Percentiles rank a stretch among this genome's conserved stretches.
Conservation (phyloP, 1,140 invertebrate species). For the Hyles euphorbiae region DNA sequence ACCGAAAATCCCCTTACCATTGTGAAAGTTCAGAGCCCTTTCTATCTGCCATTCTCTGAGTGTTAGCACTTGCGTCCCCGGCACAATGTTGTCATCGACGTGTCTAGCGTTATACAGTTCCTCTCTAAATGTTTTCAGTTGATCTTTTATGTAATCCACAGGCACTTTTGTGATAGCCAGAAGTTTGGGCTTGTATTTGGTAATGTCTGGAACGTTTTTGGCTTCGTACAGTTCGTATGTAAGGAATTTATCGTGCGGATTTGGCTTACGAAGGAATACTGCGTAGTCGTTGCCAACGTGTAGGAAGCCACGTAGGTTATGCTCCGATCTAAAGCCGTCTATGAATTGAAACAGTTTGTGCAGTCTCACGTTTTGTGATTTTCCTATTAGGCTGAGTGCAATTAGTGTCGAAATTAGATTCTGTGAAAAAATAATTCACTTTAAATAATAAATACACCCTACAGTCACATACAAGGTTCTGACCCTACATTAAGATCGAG, state of each 20-base stretch:
- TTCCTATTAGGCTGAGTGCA: not conserved
- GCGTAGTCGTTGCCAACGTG: conserved; percentile 58
- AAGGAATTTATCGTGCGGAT: conserved; percentile 49
- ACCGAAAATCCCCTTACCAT: conserved; percentile 15
- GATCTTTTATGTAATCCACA: conserved; percentile 50
- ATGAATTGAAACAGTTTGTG: conserved; percentile 56
- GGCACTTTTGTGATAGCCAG: conserved; percentile 57
- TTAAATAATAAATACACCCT: conserved; percentile 23
- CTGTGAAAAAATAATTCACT: not conserved
- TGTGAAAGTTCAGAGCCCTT: conserved; percentile 28
- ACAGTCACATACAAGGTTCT: too few relatives aligned
- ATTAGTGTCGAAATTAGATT: not conserved
- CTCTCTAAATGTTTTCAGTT: conserved; percentile 42
- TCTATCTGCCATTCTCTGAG: conserved; percentile 63
- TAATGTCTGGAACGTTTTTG: conserved; percentile 32
- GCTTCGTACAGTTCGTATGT: conserved; percentile 57
- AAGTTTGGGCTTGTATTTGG: conserved; percentile 36
- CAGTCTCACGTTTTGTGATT: conserved; percentile 36
- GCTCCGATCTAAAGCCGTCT: conserved; percentile 51
- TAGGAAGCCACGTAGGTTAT: conserved; percentile 45
- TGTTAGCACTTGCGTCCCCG: conserved; percentile 50
- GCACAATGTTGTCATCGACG: conserved; percentile 42
- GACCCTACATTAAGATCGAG: too few relatives aligned
- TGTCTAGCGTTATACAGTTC: conserved; percentile 57
- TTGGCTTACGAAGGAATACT: conserved; percentile 45